These are phyloP conservation scores for Euclidia mi DNA, from an alignment of 2,888 invertebrate species.

Conservation along the genomic window DNA sequence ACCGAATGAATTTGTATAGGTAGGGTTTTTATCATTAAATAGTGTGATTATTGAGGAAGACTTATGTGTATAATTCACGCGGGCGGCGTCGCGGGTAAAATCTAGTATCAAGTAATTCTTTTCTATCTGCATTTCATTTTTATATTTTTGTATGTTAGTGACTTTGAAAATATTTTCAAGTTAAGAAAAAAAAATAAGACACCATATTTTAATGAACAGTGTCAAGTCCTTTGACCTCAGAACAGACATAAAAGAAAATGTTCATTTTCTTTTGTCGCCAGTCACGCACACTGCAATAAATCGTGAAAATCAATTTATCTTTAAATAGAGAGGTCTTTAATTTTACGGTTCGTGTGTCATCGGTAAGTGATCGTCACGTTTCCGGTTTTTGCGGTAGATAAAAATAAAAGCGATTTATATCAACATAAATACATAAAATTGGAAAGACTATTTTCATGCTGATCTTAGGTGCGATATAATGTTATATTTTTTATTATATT, in stretches of 20 bases:
- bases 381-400: conserved; percentile 6
- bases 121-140: too few species aligned
- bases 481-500: background rate
- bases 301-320: conserved; percentile 26
- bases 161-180: too few species aligned
- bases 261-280: conserved; percentile 1
- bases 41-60: too few species aligned
- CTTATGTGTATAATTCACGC: too few species aligned
- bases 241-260: conserved; percentile 23
- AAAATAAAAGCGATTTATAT: conserved; percentile 9
- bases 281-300: conserved; percentile 14
- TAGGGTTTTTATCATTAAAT: too few species aligned
- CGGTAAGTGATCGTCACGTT: conserved; percentile 17
- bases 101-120: too few species aligned
- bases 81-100: too few species aligned
- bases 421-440: conserved; percentile 13
- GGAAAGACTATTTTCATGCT: background rate
- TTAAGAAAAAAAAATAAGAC: background rate
- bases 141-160: too few species aligned
- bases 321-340: conserved; percentile 29
- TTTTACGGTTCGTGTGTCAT: conserved; percentile 36
- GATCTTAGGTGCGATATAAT: background rate
- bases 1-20: too few species aligned
- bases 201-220: background rate
- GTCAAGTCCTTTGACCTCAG: background rate